phyloP scores from a whole-genome alignment of 2,113 vertebrate genomes.

The Cyprinodon brontotheroides region DNA sequence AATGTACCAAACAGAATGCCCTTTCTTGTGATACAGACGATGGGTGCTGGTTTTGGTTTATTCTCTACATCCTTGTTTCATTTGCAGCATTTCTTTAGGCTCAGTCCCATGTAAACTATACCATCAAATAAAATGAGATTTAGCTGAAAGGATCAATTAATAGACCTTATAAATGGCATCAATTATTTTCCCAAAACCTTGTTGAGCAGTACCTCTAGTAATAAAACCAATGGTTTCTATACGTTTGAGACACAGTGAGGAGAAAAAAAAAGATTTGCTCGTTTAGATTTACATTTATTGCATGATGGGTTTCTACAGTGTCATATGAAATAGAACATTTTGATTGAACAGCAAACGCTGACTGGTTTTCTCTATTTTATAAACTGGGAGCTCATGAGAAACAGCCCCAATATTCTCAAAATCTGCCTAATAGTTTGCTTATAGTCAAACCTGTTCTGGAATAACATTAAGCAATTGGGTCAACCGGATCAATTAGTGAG shows the following conservation, averaged over 20 bases:
- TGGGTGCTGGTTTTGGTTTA: not conserved
- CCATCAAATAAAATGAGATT: not conserved
- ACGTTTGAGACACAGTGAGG: too few species aligned
- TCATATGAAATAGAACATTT: conserved; percentile 11
- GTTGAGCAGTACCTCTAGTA: too few species aligned
- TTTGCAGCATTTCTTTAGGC: not conserved
- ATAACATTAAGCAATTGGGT: not conserved
- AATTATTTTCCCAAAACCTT: not conserved
- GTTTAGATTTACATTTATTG: not conserved
- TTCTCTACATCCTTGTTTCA: not conserved
- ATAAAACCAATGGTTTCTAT: too few species aligned
- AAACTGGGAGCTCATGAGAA: too few species aligned
- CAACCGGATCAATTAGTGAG: not conserved
- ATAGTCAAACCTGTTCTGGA: too few species aligned
- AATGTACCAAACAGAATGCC: not conserved
- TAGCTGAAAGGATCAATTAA: not conserved
- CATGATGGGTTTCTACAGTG: conserved; percentile 11
- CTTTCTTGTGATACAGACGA: not conserved
- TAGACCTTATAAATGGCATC: not conserved
- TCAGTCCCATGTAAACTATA: not conserved
- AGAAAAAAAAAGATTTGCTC: too few species aligned
- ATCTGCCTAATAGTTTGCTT: too few species aligned
- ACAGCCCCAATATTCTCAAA: too few species aligned
- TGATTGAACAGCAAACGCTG: conserved; percentile 11
- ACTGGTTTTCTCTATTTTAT: not conserved